These are phyloP conservation scores for Cavia porcellus DNA, from an alignment of 2,113 vertebrate genomes.

Conservation along the genomic window DNA sequence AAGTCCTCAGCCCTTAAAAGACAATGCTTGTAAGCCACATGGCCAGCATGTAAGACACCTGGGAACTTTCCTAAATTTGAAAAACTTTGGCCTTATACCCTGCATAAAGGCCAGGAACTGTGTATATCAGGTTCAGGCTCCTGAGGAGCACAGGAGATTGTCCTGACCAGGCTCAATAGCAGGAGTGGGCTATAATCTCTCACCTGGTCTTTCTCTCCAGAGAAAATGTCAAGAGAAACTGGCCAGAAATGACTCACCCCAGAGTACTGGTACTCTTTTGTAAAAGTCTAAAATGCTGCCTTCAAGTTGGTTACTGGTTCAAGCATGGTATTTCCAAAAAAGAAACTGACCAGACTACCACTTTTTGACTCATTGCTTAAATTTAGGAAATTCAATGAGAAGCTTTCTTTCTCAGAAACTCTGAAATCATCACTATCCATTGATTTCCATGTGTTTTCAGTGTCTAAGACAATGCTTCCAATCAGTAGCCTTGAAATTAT, in stretches of 20 bases:
- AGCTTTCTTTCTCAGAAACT: background rate
- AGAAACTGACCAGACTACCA: background rate
- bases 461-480: background rate
- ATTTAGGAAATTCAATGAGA: background rate
- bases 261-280: background rate
- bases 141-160: background rate
- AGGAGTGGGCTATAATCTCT: background rate
- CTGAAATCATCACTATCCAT: background rate
- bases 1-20: background rate
- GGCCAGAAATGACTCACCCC: background rate
- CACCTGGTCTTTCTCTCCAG: background rate
- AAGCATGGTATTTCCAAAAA: background rate
- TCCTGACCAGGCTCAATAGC: background rate
- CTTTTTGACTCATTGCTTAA: background rate
- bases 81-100: background rate
- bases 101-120: background rate
- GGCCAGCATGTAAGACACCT: background rate
- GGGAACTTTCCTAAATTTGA: background rate
- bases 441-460: background rate
- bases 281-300: background rate
- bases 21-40: background rate
- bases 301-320: background rate
- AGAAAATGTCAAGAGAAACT: background rate
- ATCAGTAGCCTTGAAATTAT: background rate
- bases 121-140: background rate